Evolutionary conservation across 92 coral and sea anemone species (phyloP), one percentile per base, ranked within the genome.

Genomic region (Actinostola sp.): DNA sequence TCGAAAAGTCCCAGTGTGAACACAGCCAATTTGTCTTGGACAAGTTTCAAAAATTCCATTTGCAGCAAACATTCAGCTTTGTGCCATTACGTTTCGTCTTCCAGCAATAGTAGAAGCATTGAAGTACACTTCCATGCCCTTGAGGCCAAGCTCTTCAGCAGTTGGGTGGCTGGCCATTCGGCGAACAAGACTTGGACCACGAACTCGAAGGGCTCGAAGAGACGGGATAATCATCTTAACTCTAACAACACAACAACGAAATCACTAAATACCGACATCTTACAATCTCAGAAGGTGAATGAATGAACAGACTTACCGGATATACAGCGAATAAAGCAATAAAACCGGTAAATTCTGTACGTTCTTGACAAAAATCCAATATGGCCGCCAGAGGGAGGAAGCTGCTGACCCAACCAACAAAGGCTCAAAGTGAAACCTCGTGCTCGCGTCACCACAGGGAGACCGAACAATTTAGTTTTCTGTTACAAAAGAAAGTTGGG

Each of bases 121-220:
- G 60, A 90, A 90, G 75, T 90, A 81, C 19, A 79, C 83, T 57
- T 85, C 42, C 83, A 81, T 44, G 50, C 97, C 97, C 24, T 82
- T 90, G 42, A 90, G 57, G 27, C 97, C 97, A 61, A 90, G 92
- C 24, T 90, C 90, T 63, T 90, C 97, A 33, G 87, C 76, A 8
- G 97, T 90, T 19, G 97, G 97, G 26, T 72, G 73, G 31, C 76
- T 78, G 20, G 92, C 90, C 92, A 87, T 87, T 52, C 67, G 89
- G 28, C 97, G 87, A 17, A 78, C 87, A 52, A 85, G 27, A 1
- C 80, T 69, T 57, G 83, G 75, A 14, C 83, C 76, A 38, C 81
- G 81, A 50, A 64, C 81, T 0, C 57, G 58, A 32, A 75, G 69
- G 0, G 81, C 81, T 75, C 81, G 81, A 34, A 75, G 65, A 10